A percentile compares a stretch with the other conserved stretches of the same genome.
phyloP scores from a whole-genome alignment of 2,797 vertebrate species.

The Margarornis squamiger region DNA sequence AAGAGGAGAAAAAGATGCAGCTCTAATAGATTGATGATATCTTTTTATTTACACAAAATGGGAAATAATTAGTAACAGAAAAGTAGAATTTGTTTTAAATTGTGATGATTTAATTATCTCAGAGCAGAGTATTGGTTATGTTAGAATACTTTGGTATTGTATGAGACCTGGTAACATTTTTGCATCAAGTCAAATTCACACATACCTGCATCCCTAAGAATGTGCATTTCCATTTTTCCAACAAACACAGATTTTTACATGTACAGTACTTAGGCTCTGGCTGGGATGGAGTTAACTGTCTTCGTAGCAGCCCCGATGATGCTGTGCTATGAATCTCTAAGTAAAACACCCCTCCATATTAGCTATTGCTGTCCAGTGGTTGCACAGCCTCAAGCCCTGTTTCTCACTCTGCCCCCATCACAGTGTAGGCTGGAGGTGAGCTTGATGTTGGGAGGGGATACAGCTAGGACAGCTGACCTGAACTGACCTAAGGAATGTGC shows the following conservation, averaged over 20 bases:
- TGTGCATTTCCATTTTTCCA: not conserved
- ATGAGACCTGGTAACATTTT: not conserved
- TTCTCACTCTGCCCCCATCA: not conserved
- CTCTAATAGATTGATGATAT: not conserved
- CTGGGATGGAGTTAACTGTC: not conserved
- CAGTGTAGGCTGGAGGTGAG: not conserved
- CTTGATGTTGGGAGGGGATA: not conserved
- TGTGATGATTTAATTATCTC: not conserved
- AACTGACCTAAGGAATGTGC: not conserved
- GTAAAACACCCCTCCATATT: not conserved
- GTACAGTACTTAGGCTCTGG: not conserved
- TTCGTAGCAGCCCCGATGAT: not conserved
- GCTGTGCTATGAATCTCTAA: not conserved
- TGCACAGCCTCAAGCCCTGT: not conserved
- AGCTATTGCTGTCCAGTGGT: not conserved
- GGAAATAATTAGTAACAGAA: not conserved
- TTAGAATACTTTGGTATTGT: not conserved
- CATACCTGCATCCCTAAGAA: fast-evolving
- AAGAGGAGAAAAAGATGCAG: not conserved
- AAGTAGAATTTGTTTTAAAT: not conserved
- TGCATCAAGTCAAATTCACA: not conserved
- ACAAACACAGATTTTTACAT: not conserved
- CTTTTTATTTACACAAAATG: not conserved
- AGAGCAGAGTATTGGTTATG: not conserved
- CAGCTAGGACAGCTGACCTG: not conserved